Evolutionary conservation across 2,888 invertebrate species (phyloP).

Genomic region (Tribolium freemani): DNA sequence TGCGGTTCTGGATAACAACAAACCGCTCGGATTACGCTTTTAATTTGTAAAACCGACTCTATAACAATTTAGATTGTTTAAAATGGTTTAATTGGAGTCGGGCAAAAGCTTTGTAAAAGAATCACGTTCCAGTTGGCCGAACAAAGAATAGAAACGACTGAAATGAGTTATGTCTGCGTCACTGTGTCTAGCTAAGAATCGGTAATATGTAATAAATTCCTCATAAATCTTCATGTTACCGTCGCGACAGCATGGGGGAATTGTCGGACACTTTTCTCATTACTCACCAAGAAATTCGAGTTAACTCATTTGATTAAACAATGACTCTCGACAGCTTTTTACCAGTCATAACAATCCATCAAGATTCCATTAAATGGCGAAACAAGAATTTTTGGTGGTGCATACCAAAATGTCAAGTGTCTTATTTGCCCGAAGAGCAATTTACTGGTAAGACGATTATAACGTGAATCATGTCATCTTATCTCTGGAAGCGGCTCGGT

Average conservation of each 20-base stretch:
- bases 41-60: constrained; percentile 8
- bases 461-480: constrained; percentile 26
- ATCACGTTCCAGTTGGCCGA: constrained; percentile 7
- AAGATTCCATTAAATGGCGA: constrained; percentile 11
- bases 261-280: constrained; percentile 6
- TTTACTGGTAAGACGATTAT: constrained; percentile 33
- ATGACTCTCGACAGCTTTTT: constrained; percentile 12
- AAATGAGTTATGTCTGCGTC: constrained; percentile 13
- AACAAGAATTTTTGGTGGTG: constrained; percentile 12
- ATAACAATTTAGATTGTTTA: constrained; percentile 24
- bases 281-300: constrained; percentile 24
- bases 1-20: constrained; percentile 27
- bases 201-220: constrained; percentile 38
- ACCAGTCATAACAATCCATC: constrained; percentile 27
- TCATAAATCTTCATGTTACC: constrained; percentile 32
- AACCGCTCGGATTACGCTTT: constrained; percentile 23
- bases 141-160: constrained; percentile 6
- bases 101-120: constrained; percentile 7
- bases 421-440: constrained; percentile 24
- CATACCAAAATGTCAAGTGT: constrained; percentile 23
- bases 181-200: constrained; percentile 17
- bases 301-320: constrained; percentile 21
- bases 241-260: neutral
- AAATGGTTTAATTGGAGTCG: constrained; percentile 8
- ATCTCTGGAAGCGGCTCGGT: constrained; percentile 11